Base-by-base conservation (phyloP, 2,888 invertebrate species). In the Marronus borbonicus region DNA sequence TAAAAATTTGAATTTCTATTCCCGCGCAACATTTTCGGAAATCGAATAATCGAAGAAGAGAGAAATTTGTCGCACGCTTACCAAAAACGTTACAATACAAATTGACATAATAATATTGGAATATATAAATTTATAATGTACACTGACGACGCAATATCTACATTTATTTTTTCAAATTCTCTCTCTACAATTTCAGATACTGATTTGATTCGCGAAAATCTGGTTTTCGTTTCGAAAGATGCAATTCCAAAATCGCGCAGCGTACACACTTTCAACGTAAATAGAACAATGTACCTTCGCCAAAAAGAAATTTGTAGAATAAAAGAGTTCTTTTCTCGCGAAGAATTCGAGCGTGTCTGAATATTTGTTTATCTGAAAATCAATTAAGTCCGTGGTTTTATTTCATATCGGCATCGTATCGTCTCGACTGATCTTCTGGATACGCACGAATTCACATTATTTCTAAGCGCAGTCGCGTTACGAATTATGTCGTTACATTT, bases 391-490 rank as follows among this genome's bases (percentile, higher is more conserved):
- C 20, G 58, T n/a, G 58, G n/a, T 58, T 68, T 58, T 72, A 58
- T 58, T 31, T 58, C 39, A 39, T 58, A 72, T 72, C 58, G 58
- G 31, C 55, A 20, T 36, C 58, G 36, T 20, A 72, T 72, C 58
- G 24, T 36, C 55, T 20, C 20, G 17, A 20, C 12, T 39, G 28
- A 44, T n/a, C 36, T 12, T 72, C 39, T 39, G 39, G 72, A 72
- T 58, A 72, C 72, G 72, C 72, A 72, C 58, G 72, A 72, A 50
- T 72, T 72, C 72, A 72, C 72, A 72, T 72, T 20, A 28, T 36
- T 58, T 39, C 39, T 17, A 39, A 17, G 39, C 36, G 24, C 39
- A 58, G 39, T 72, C 39, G 36, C 36, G 58, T 20, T 20, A 44
- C 58, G 36, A 72, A 39, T 58, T 10, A 49, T 66, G 17, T 20